Evolutionary conservation across 2,888 invertebrate species (phyloP), one percentile per base, ranked within the genome.

Genomic region (Cryptosula pallasiana): DNA sequence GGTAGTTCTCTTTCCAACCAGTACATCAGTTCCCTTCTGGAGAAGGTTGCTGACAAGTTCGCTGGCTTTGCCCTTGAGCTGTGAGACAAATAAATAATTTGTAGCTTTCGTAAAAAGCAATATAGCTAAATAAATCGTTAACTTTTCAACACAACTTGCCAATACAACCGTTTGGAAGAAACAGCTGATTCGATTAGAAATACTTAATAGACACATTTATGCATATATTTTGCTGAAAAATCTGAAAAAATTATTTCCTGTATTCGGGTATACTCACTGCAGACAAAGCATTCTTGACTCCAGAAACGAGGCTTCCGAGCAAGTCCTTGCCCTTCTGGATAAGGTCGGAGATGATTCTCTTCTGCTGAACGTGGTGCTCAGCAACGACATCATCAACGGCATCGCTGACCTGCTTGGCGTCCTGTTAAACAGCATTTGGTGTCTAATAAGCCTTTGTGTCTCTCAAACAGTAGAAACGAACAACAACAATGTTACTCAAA

Each of bases 331-430:
- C 63, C 32, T 63, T 63, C 63, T 63, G 63, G 13, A 63, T 20
- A 13, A 34, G 29, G 27, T 63, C 63, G 32, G 5, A 13, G 9
- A 63, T 16, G 32, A 63, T 32, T 63, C 63, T 63, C 63, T 63
- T 63, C 9, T 63, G 63, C n/a, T 32, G 29, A 16, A 25, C 32
- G 5, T 32, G 20, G 63, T 63, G 63, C 13, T 25, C 63, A 32
- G 27, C 63, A 3, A 63, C 63, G n/a, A 32, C 32, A 63, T 27
- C 63, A 63, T 63, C 63, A 63, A 63, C 63, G 16, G 63, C 63
- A 9, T 63, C 27, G 2, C 32, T 63, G 5, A 32, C 32, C 3
- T 63, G 29, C 13, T 63, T 32, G 32, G 32, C 63, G 32, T 57
- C 57, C 16, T 57, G 5, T 5, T n/a, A 9, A 13, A 5, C 3